These are phyloP conservation scores for Paratrypauchen microcephalus DNA, from an alignment of 2,797 vertebrate species.

Conservation along the genomic window DNA sequence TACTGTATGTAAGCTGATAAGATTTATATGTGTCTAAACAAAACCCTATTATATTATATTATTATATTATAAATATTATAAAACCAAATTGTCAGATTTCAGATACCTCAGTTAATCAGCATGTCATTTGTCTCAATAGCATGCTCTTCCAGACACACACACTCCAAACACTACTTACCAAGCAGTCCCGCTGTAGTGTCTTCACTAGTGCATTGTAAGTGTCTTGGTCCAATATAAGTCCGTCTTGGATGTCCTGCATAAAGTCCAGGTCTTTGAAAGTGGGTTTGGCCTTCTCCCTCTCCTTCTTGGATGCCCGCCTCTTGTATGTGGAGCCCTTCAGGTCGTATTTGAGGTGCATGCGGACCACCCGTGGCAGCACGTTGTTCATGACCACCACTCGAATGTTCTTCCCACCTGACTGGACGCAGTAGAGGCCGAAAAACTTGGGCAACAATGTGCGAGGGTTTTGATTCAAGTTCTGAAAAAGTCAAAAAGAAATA, in stretches of 20 bases:
- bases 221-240: constrained; percentile 91
- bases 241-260: constrained; percentile 91
- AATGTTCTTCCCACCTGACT: constrained; percentile 97
- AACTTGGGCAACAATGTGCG: constrained; percentile 97
- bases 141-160: not conserved
- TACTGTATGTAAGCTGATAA: too few relatives aligned
- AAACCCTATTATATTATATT: too few relatives aligned
- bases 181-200: constrained; percentile 93
- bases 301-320: constrained; percentile 93
- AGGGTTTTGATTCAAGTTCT: constrained; percentile 99
- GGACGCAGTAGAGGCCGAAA: constrained; percentile 96
- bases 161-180: constrained; percentile 77
- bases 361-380: constrained; percentile 90
- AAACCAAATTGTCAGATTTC: too few relatives aligned
- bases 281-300: constrained; percentile 90
- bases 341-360: constrained; percentile 98
- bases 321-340: constrained; percentile 98
- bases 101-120: too few relatives aligned
- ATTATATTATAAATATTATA: too few relatives aligned
- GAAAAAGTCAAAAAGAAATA: constrained; percentile 7
- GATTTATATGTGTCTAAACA: too few relatives aligned
- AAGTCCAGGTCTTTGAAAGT: constrained; percentile 98
- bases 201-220: constrained; percentile 92
- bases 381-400: constrained; percentile 99
- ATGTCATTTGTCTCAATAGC: too few relatives aligned